These are phyloP conservation scores for Caranx ignobilis DNA, from an alignment of 2,113 vertebrate species.

Conservation along the genomic window DNA sequence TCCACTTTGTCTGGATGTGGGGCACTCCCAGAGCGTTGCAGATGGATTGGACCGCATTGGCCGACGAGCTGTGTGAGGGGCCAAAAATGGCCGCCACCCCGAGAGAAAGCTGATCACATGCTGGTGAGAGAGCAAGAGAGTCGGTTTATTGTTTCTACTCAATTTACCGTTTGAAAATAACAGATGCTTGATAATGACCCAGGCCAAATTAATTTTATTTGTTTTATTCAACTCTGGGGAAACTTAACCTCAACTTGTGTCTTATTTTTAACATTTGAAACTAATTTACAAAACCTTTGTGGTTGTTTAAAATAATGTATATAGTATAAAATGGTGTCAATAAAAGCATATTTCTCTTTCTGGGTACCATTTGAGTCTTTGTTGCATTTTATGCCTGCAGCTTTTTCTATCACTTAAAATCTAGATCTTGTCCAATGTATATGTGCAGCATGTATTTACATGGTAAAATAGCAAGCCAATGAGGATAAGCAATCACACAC, in stretches of 20 bases:
- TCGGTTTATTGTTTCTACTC: not conserved
- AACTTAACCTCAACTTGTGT: too few species aligned
- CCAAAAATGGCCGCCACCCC: slow-evolving; percentile 97
- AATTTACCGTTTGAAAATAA: not conserved
- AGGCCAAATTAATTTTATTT: not conserved
- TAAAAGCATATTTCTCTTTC: not conserved
- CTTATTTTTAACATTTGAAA: not conserved
- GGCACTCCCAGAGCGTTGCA: slow-evolving; percentile 86
- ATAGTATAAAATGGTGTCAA: not conserved
- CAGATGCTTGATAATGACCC: not conserved
- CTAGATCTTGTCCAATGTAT: not conserved
- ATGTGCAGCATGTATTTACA: not conserved
- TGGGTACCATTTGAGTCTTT: not conserved
- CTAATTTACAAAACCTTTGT: not conserved
- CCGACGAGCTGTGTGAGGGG: slow-evolving; percentile 86
- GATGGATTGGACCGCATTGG: slow-evolving; percentile 86
- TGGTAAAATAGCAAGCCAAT: not conserved
- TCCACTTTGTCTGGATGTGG: slow-evolving; percentile 98
- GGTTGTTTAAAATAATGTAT: not conserved
- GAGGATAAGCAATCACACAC: not conserved
- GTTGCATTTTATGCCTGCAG: not conserved
- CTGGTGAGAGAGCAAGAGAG: slow-evolving; percentile 72
- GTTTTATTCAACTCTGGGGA: not conserved
- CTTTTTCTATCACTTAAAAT: too few species aligned
- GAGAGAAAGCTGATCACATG: slow-evolving; percentile 97